phyloP scores from a whole-genome alignment of 2,888 invertebrate genomes.

The Muschampia plurimacula region DNA sequence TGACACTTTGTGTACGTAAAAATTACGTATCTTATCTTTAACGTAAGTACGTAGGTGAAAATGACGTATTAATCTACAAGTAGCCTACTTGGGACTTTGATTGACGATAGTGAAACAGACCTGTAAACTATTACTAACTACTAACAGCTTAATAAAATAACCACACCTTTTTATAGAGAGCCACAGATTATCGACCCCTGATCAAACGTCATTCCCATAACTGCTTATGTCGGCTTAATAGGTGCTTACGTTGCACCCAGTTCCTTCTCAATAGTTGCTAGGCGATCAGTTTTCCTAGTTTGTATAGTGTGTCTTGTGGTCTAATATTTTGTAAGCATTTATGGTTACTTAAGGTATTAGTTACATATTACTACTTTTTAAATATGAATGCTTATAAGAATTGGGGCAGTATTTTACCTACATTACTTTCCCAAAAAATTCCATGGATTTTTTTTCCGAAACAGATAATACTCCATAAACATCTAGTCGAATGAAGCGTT shows the following conservation, averaged over 20 bases:
- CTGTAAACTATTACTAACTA: too few relatives aligned
- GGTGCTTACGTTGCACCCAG: constrained; percentile 26
- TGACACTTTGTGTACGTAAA: background rate
- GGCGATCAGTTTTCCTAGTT: constrained; percentile 13
- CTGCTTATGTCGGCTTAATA: constrained; percentile 19
- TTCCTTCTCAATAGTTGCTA: constrained; percentile 18
- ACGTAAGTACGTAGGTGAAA: too few relatives aligned
- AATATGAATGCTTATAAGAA: background rate
- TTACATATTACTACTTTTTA: background rate
- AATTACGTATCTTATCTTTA: too few relatives aligned
- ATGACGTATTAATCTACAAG: too few relatives aligned
- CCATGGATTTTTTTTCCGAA: too few relatives aligned
- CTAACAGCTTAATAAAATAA: too few relatives aligned
- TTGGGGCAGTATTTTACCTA: background rate
- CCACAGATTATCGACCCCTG: constrained; percentile 1
- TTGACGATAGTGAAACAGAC: too few relatives aligned
- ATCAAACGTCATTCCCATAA: constrained; percentile 15
- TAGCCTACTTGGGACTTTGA: too few relatives aligned
- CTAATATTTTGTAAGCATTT: constrained; percentile 12
- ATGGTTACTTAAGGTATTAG: background rate
- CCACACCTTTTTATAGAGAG: background rate
- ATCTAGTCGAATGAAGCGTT: too few relatives aligned
- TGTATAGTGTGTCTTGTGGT: background rate
- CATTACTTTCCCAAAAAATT: too few relatives aligned
- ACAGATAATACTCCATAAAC: too few relatives aligned